Conservation (phyloP, 2,888 invertebrate species). For the Vesta saturnalis region DNA sequence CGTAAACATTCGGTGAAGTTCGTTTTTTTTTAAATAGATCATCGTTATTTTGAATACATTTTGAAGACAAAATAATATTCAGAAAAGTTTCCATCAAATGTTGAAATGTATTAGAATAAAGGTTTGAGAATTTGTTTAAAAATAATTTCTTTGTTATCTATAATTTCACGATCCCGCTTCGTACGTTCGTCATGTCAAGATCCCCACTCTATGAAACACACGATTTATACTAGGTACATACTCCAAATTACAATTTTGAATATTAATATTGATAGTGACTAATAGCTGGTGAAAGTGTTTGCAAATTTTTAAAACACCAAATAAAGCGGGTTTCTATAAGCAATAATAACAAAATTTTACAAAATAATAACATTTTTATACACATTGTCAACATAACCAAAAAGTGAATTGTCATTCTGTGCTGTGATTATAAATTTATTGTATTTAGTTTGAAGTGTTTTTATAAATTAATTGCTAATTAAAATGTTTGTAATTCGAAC, state of each 20-base stretch:
- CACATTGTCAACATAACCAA: slow-evolving; percentile 21
- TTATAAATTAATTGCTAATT: neutral
- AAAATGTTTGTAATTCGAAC: neutral
- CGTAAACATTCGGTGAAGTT: too few species aligned
- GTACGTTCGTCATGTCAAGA: slow-evolving; percentile 1
- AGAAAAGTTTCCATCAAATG: too few species aligned
- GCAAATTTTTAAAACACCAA: neutral
- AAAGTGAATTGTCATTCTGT: slow-evolving; percentile 32
- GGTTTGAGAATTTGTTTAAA: neutral
- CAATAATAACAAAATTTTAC: neutral
- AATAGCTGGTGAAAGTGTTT: slow-evolving; percentile 3
- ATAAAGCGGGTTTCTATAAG: neutral
- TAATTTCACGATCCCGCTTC: slow-evolving; percentile 1
- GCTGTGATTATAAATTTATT: neutral
- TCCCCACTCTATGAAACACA: neutral
- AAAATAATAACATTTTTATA: neutral
- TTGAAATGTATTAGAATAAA: too few species aligned
- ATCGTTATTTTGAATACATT: too few species aligned
- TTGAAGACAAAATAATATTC: too few species aligned
- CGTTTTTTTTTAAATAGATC: too few species aligned
- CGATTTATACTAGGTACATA: slow-evolving; percentile 3
- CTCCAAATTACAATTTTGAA: slow-evolving; percentile 5
- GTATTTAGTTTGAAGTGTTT: slow-evolving; percentile 13
- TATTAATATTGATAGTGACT: neutral
- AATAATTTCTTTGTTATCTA: slow-evolving; percentile 14